A percentile compares a stretch with the other conserved stretches of the same genome.
Evolutionary conservation across 2,113 vertebrate species (phyloP).

Genomic region (Triplophysa tibetana): DNA sequence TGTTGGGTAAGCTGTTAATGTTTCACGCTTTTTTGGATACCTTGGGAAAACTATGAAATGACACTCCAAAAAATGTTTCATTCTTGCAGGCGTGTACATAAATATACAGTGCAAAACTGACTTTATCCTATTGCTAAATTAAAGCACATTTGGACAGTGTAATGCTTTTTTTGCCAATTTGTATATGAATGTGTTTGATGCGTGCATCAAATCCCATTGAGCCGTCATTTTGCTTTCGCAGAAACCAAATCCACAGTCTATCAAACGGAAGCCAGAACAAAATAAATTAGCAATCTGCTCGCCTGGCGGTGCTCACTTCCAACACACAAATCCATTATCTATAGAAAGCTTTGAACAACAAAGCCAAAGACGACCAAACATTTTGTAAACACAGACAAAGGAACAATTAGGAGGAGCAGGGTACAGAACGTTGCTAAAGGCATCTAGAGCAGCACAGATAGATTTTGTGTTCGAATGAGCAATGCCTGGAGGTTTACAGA

Average conservation of each 20-base stretch:
- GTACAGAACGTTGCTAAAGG: constrained; percentile 14
- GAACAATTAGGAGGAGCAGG: constrained; percentile 35
- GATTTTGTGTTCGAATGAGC: background rate
- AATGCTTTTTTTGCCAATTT: background rate
- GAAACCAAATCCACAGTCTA: constrained; percentile 29
- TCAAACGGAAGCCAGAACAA: constrained; percentile 23
- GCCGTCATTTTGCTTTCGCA: background rate
- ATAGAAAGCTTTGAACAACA: constrained; percentile 44
- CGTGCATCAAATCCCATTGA: constrained; percentile 20
- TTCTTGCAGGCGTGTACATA: background rate
- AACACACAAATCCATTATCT: constrained; percentile 37
- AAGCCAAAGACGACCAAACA: constrained; percentile 40
- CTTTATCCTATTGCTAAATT: background rate
- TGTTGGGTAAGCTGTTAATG: constrained; percentile 6
- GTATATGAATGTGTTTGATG: constrained; percentile 13
- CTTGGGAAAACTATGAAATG: constrained; percentile 2
- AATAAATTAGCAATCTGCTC: constrained; percentile 32
- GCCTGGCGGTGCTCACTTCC: constrained; percentile 18
- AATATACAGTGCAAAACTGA: constrained; percentile 14
- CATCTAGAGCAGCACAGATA: background rate
- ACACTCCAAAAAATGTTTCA: background rate
- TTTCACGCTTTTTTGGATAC: background rate
- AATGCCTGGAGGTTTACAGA: constrained; percentile 39
- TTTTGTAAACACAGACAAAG: constrained; percentile 42
- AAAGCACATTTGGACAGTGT: constrained; percentile 12